phyloP scores from a whole-genome alignment of 2,888 invertebrate species.

The Nineta flava region DNA sequence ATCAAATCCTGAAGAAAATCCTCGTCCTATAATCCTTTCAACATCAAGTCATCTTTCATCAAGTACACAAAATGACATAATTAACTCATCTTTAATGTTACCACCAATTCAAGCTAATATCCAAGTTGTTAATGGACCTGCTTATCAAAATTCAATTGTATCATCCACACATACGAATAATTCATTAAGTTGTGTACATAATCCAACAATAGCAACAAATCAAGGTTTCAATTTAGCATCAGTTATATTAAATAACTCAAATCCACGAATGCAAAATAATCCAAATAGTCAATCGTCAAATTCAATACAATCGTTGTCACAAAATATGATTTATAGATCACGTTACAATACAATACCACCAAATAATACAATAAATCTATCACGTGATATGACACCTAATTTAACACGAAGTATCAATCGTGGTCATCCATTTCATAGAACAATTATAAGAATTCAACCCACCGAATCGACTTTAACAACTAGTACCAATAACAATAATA shows the following conservation, averaged over 20 bases:
- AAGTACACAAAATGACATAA: no score
- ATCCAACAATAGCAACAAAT: no score
- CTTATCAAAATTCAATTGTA: neutral
- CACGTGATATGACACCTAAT: neutral
- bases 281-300: neutral
- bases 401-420: neutral
- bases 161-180: neutral
- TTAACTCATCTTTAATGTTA: no score
- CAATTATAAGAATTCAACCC: constrained; percentile 5
- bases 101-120: neutral
- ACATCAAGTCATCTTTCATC: no score
- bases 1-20: no score
- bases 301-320: neutral
- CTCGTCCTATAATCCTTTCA: no score
- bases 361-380: neutral
- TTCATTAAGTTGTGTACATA: neutral
- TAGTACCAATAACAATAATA: constrained; percentile 1
- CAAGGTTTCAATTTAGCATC: no score
- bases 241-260: neutral
- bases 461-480: neutral
- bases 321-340: neutral
- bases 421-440: neutral
- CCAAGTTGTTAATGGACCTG: constrained; percentile 1
- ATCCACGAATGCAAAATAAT: neutral
- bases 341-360: neutral